Evolutionary conservation across 2,888 invertebrate species (phyloP), one percentile per base, ranked within the genome.

Genomic region (Neoaliturus tenellus): DNA sequence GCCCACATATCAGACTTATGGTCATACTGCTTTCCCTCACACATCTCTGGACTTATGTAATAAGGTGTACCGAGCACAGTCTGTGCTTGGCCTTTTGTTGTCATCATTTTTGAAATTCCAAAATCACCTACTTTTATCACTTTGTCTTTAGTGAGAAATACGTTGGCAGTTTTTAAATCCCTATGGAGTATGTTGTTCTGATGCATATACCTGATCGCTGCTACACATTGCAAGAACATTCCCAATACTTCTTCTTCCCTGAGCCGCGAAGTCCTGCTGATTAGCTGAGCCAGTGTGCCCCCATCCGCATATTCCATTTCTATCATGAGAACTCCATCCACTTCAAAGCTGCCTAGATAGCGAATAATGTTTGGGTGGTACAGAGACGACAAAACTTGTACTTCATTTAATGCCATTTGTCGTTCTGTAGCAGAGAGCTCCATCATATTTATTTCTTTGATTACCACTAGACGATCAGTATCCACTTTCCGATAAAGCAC

Each of bases 241-340:
- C 91, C 90, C 55, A 95, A 90, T 69, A 95, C 92, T 85, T 93
- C 93, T 85, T 92, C 90, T 89, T 96, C 95, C 1, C 93, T 92
- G 82, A 95, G 90, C 8, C 92, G 86, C 41, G 92, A 91, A 33
- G 92, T 91, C 58, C 91, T 91, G 33, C 92, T 90, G 58, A 96
- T 91, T 85, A 93, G 92, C 88, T 95, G 94, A 0, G 94, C 93
- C 85, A 96, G 89, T 2, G 94, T 95, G 12, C 95, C 95, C 23
- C 94, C 94, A 89, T 95, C 95, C 2, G 95, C 95, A 89, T 95
- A 96, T 89, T 96, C 95, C 95, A 96, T 96, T 90, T 96, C 95
- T 85, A 95, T 95, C 89, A 95, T 92, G 31, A 95, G 90, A 2
- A 93, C 92, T 12, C 94, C 94, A 87, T 95, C 94, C 87, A 93